Conservation (phyloP, 2,888 invertebrate species). For the Tetrapedia diversipes region DNA sequence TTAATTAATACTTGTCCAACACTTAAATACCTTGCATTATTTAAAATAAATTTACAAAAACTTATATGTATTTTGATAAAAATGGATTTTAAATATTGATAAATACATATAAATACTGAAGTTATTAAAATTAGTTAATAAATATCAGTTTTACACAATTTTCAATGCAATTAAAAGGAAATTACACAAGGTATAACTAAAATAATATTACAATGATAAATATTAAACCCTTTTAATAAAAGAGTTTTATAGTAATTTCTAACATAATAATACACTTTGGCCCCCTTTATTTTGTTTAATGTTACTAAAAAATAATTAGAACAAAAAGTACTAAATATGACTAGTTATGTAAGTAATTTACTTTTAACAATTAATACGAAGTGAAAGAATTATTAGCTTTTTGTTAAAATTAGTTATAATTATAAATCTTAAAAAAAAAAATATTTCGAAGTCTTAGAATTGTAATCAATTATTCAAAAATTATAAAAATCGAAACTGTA, state of each 20-base stretch:
- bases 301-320: not conserved
- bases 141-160: conserved; percentile 14
- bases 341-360: conserved; percentile 22
- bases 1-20: conserved; percentile 48
- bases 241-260: conserved; percentile 8
- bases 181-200: conserved; percentile 25
- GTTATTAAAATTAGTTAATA: conserved; percentile 8
- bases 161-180: conserved; percentile 8
- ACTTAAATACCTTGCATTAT: conserved; percentile 24
- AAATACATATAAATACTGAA: conserved; percentile 36
- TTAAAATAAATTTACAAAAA: not conserved
- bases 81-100: conserved; percentile 3
- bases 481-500: not conserved
- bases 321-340: conserved; percentile 18
- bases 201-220: conserved; percentile 37
- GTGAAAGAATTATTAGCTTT: no score
- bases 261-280: conserved; percentile 36
- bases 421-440: not conserved
- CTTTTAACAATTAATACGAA: not conserved
- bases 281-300: conserved; percentile 21
- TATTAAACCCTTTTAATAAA: conserved; percentile 11
- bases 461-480: not conserved
- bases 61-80: not conserved
- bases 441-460: not conserved
- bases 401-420: not conserved